phyloP scores from a whole-genome alignment of 2,888 invertebrate species.

The Dendrolimus houi region DNA sequence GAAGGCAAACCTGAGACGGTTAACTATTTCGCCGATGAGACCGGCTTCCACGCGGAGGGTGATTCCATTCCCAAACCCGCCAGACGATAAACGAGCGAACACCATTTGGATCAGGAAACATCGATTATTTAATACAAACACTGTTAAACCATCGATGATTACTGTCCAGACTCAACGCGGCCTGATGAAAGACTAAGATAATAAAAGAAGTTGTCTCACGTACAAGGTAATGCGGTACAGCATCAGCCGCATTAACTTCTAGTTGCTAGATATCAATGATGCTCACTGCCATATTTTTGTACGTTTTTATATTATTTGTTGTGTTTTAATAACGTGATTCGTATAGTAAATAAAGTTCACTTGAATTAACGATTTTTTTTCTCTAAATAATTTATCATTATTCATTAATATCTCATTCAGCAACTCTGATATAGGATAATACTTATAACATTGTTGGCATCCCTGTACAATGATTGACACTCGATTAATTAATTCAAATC shows the following conservation, averaged over 20 bases:
- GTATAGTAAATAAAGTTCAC: constrained; percentile 16
- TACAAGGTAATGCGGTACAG: constrained; percentile 1
- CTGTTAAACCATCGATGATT: constrained; percentile 9
- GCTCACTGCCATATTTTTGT: constrained; percentile 53
- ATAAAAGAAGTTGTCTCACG: background rate
- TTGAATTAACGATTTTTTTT: background rate
- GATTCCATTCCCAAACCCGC: constrained; percentile 74
- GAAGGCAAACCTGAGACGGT: constrained; percentile 72
- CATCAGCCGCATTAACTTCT: constrained; percentile 9
- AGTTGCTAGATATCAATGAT: constrained; percentile 26
- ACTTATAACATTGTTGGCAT: too few species aligned
- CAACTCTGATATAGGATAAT: too few species aligned
- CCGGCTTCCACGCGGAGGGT: constrained; percentile 78
- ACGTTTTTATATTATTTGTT: constrained; percentile 41
- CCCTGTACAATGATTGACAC: too few species aligned
- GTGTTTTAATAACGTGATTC: constrained; percentile 25
- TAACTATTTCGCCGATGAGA: constrained; percentile 78
- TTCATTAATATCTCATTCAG: too few species aligned
- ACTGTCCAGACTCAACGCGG: constrained; percentile 4
- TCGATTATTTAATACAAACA: too few species aligned
- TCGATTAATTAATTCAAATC: too few species aligned
- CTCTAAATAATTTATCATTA: too few species aligned
- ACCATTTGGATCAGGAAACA: constrained; percentile 9
- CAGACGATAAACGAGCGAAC: constrained; percentile 22
- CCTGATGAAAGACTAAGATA: background rate